Conservation (phyloP, 2,797 vertebrate genomes). For the Chromobotia macracanthus region DNA sequence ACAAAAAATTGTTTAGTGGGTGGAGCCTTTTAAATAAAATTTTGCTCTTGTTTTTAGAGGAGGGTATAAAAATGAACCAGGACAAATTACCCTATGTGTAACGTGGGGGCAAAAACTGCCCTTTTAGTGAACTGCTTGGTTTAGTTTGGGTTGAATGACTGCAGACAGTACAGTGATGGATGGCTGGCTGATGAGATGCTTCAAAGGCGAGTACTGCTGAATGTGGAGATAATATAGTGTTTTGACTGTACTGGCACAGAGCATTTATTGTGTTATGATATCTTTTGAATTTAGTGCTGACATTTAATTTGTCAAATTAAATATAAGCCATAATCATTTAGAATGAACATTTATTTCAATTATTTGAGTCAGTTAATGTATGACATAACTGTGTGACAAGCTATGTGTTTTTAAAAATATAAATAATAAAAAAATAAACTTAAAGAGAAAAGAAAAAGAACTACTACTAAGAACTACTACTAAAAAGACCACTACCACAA, state of each 20-base stretch:
- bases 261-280: too few relatives aligned
- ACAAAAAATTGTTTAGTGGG: neutral
- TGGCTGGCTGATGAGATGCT: too few relatives aligned
- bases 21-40: too few relatives aligned
- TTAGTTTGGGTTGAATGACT: neutral
- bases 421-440: neutral
- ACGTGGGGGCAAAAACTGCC: neutral
- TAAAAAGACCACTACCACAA: neutral
- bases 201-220: too few relatives aligned
- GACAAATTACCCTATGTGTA: neutral
- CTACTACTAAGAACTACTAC: too few relatives aligned
- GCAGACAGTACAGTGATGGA: neutral
- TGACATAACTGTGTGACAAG: neutral
- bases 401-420: neutral
- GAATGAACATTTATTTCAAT: too few relatives aligned
- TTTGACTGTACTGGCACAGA: too few relatives aligned
- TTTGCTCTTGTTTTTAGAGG: neutral
- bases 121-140: neutral
- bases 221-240: too few relatives aligned
- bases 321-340: too few relatives aligned
- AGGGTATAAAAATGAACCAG: neutral
- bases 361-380: neutral
- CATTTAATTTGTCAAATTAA: too few relatives aligned
- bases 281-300: too few relatives aligned
- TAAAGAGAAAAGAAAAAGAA: too few relatives aligned